These are phyloP conservation scores for Dascillus cervinus DNA, from an alignment of 2,888 invertebrate species.

Conservation along the genomic window DNA sequence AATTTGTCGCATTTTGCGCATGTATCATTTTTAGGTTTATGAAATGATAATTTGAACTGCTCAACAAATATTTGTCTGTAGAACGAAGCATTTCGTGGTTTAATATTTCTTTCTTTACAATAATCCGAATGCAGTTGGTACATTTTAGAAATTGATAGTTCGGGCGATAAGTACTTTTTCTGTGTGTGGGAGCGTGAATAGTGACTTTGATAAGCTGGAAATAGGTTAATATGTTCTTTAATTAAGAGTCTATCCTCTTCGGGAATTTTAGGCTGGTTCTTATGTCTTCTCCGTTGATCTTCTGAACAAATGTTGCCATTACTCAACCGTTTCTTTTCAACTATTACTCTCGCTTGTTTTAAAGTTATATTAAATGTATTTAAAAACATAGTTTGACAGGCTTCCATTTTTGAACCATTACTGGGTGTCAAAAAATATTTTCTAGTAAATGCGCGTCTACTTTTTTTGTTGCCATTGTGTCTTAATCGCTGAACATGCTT, in stretches of 20 bases:
- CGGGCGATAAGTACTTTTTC: slow-evolving; percentile 2
- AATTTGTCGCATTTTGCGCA: slow-evolving; percentile 9
- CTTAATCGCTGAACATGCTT: too few species aligned
- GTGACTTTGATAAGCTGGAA: slow-evolving; percentile 4
- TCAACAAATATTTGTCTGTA: slow-evolving; percentile 5
- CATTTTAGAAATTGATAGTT: slow-evolving; percentile 4
- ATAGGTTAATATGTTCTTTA: slow-evolving; percentile 4
- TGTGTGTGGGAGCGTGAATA: slow-evolving; percentile 4
- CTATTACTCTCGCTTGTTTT: slow-evolving; percentile 4
- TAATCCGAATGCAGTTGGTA: slow-evolving; percentile 1
- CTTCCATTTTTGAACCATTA: slow-evolving; percentile 3
- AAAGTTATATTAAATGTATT: slow-evolving; percentile 1
- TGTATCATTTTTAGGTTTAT: slow-evolving; percentile 8
- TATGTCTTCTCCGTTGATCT: slow-evolving; percentile 8
- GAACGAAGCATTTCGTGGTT: slow-evolving; percentile 1
- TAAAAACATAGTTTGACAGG: slow-evolving; percentile 2
- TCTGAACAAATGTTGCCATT: slow-evolving; percentile 5
- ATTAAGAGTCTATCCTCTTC: slow-evolving; percentile 4
- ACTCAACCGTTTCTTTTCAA: slow-evolving; percentile 6
- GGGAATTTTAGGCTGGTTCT: slow-evolving; percentile 4
- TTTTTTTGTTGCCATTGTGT: too few species aligned
- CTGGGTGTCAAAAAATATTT: too few species aligned
- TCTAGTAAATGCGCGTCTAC: too few species aligned
- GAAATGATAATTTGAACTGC: slow-evolving; percentile 2
- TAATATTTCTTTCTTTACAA: slow-evolving; percentile 3